A percentile compares a stretch with the other conserved stretches of the same genome.
phyloP scores from a whole-genome alignment of 2,888 invertebrate genomes.

The Embidobia sp. region DNA sequence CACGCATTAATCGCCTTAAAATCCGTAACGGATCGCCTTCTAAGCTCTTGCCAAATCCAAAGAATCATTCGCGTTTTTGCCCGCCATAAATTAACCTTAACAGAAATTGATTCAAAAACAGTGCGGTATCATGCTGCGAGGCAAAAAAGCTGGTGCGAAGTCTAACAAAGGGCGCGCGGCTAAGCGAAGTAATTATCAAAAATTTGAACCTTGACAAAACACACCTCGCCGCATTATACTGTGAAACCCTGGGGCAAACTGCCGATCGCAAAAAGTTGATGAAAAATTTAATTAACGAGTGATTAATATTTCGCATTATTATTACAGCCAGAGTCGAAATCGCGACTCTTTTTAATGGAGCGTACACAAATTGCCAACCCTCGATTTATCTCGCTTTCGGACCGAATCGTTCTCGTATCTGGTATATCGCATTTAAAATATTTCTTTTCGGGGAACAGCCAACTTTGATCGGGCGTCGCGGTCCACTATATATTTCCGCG shows the following conservation, averaged over 20 bases:
- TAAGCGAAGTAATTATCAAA: constrained; percentile 33
- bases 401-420: no score
- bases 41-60: constrained; percentile 13
- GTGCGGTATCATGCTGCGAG: constrained; percentile 23
- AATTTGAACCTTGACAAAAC: constrained; percentile 29
- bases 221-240: constrained; percentile 8
- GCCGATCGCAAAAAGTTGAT: no score
- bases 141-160: constrained; percentile 34
- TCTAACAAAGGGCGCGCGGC: constrained; percentile 30
- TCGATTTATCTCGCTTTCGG: constrained; percentile 15
- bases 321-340: no score
- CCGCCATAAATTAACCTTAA: constrained; percentile 22
- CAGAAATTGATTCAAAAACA: constrained; percentile 33
- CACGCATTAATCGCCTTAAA: constrained; percentile 21
- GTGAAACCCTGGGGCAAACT: constrained; percentile 2
- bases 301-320: no score
- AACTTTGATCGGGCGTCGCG: constrained; percentile 54
- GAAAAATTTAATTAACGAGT: neutral
- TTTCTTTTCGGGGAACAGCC: constrained; percentile 31
- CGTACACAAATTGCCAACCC: no score
- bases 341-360: no score
- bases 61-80: constrained; percentile 27
- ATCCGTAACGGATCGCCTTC: constrained; percentile 20
- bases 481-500: constrained; percentile 44
- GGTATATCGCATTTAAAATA: constrained; percentile 41